Evolutionary conservation across 2,888 invertebrate species (phyloP).

Genomic region (Agrochola lychnidis): DNA sequence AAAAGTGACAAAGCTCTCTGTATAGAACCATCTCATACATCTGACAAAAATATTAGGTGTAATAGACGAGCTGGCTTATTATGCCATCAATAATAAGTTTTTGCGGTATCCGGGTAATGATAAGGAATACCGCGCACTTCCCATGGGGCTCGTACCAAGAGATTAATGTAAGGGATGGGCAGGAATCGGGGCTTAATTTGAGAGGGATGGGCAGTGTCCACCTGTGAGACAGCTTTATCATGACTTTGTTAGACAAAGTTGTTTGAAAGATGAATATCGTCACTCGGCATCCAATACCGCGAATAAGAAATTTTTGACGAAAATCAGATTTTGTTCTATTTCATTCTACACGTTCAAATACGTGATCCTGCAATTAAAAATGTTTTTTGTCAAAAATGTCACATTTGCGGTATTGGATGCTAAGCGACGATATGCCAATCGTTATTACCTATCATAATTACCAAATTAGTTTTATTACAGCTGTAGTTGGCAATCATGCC

Average conservation of each 20-base stretch:
- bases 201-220: neutral
- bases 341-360: too few species aligned
- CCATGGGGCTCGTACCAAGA: slow-evolving; percentile 30
- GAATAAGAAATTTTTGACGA: too few species aligned
- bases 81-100: slow-evolving; percentile 54
- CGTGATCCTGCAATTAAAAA: too few species aligned
- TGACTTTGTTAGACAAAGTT: neutral
- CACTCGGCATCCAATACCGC: too few species aligned
- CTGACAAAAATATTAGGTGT: slow-evolving; percentile 18
- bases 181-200: slow-evolving; percentile 9
- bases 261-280: neutral
- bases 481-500: too few species aligned
- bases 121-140: slow-evolving; percentile 24
- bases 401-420: too few species aligned
- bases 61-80: slow-evolving; percentile 42
- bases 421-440: too few species aligned
- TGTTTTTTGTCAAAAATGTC: too few species aligned
- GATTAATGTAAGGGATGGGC: slow-evolving; percentile 31
- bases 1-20: neutral
- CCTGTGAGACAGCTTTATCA: neutral
- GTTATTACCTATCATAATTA: too few species aligned
- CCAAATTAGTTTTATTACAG: too few species aligned
- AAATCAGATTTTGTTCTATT: too few species aligned
- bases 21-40: slow-evolving; percentile 13
- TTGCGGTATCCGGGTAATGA: slow-evolving; percentile 26